phyloP scores from a whole-genome alignment of 2,888 invertebrate species.

The Shargacucullia verbasci region DNA sequence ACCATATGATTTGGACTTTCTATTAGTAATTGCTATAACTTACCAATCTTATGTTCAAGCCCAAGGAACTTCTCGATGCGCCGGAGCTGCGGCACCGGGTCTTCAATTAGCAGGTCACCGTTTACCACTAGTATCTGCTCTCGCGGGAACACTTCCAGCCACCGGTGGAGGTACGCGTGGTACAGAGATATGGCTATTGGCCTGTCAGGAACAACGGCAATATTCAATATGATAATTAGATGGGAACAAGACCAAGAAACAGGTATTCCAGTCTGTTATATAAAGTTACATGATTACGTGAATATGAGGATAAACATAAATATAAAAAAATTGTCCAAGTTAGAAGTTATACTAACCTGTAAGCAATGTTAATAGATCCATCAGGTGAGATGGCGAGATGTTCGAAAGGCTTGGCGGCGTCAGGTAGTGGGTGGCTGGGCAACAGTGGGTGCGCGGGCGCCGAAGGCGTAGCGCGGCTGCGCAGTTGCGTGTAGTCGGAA shows the following conservation, averaged over 20 bases:
- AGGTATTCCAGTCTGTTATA: too few relatives aligned
- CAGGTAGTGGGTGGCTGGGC: slow-evolving; percentile 74
- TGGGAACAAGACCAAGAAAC: neutral
- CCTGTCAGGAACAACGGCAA: slow-evolving; percentile 64
- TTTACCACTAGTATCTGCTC: slow-evolving; percentile 98
- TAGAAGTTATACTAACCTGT: slow-evolving; percentile 79
- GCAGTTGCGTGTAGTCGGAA: slow-evolving; percentile 98
- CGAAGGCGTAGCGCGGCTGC: slow-evolving; percentile 94
- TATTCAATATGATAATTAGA: slow-evolving; percentile 7
- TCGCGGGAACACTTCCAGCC: slow-evolving; percentile 97
- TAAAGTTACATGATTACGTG: too few relatives aligned
- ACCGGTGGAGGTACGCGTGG: slow-evolving; percentile 96
- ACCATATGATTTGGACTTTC: too few relatives aligned
- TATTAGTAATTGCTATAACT: slow-evolving; percentile 35
- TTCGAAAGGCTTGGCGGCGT: slow-evolving; percentile 92
- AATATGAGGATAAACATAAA: neutral
- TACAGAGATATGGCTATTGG: slow-evolving; percentile 97
- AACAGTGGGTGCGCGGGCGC: slow-evolving; percentile 87
- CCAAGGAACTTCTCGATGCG: slow-evolving; percentile 96
- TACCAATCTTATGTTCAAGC: slow-evolving; percentile 89
- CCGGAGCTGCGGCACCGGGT: slow-evolving; percentile 96
- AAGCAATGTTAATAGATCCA: slow-evolving; percentile 95
- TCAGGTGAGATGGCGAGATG: slow-evolving; percentile 94
- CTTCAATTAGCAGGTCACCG: slow-evolving; percentile 96
- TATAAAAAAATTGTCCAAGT: neutral